These are phyloP conservation scores for Mythimna ferrago DNA, from an alignment of 2,888 invertebrate species.

Conservation along the genomic window DNA sequence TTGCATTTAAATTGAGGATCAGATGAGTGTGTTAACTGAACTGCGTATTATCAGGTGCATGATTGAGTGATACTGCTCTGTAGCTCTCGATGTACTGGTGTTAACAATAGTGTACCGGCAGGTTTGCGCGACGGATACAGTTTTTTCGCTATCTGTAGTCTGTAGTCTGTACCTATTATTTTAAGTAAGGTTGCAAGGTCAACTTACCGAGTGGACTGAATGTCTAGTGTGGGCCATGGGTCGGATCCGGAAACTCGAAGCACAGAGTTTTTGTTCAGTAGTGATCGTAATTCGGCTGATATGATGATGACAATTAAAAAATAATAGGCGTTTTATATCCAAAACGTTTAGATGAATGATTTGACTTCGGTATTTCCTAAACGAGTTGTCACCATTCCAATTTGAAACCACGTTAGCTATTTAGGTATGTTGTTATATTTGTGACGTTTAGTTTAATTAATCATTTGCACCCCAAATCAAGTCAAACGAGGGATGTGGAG, in stretches of 20 bases:
- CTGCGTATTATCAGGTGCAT: background rate
- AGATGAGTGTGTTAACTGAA: constrained; percentile 31
- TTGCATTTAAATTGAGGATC: constrained; percentile 70
- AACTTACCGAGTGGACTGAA: no score
- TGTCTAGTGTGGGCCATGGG: no score
- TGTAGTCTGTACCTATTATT: background rate
- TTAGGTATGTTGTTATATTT: background rate
- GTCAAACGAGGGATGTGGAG: no score
- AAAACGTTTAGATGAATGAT: no score
- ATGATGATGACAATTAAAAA: no score
- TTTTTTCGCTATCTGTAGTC: background rate
- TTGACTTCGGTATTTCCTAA: no score
- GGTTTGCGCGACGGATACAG: background rate
- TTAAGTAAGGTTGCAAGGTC: background rate
- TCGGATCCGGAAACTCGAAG: no score
- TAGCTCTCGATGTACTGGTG: background rate
- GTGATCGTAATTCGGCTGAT: no score
- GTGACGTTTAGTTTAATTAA: background rate
- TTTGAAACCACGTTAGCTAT: background rate
- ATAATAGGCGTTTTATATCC: no score
- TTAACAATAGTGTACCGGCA: background rate
- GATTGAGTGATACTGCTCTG: background rate
- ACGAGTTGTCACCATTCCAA: no score
- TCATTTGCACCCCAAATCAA: no score
- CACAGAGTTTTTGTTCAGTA: background rate